Evolutionary conservation across 1,140 invertebrate species (phyloP).

Genomic region (Drosophila navojoa): DNA sequence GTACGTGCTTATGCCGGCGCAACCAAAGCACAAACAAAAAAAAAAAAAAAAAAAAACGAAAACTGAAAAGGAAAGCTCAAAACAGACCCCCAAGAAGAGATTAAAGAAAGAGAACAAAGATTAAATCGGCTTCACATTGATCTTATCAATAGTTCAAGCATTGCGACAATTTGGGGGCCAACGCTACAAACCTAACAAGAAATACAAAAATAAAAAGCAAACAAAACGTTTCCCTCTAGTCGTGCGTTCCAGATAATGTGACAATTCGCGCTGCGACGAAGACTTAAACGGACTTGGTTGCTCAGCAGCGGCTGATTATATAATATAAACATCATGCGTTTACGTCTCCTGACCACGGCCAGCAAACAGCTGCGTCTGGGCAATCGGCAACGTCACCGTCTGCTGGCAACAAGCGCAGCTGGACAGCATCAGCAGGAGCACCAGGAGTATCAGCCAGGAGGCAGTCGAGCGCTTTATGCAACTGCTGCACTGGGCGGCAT

Average conservation of each 20-base stretch:
- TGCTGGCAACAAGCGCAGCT: constrained; percentile 3
- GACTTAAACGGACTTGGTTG: constrained; percentile 14
- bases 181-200: constrained; percentile 2
- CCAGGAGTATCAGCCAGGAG: neutral
- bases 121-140: constrained; percentile 16
- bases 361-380: constrained; percentile 6
- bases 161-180: constrained; percentile 21
- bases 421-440: neutral
- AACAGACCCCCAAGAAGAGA: constrained; percentile 15
- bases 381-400: constrained; percentile 12
- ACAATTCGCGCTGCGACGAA: neutral
- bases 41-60: constrained; percentile 19
- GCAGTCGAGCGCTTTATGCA: neutral
- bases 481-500: constrained; percentile 36
- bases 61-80: neutral
- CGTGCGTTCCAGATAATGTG: constrained; percentile 21
- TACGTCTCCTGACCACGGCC: constrained; percentile 16
- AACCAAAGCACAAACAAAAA: constrained; percentile 30
- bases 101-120: constrained; percentile 13
- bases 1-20: neutral
- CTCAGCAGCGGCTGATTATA: constrained; percentile 10
- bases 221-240: constrained; percentile 6
- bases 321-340: constrained; percentile 30
- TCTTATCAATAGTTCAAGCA: constrained; percentile 34
- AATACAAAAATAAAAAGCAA: constrained; percentile 1